Evolutionary conservation across 1,140 invertebrate genomes (phyloP), one percentile per base, ranked within the genome.

Genomic region (Macrobrachium nipponense): DNA sequence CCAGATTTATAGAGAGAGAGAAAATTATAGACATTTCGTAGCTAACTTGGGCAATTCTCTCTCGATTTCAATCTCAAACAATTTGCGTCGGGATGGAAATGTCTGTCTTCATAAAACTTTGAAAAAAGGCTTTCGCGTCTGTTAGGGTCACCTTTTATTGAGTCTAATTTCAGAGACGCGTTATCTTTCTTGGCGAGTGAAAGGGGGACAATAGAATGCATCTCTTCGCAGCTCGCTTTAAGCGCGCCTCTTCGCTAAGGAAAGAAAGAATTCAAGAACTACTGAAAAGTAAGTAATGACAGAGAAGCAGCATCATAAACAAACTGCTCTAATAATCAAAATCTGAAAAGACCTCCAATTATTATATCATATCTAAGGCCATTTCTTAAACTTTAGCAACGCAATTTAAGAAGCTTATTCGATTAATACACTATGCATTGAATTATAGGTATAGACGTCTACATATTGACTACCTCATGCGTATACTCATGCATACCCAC

Each of bases 41-140:
- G 72, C 72, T 73, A 73, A 73, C 72, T 73, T 73, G 51, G 72
- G 72, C 72, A 73, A 73, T 73, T 73, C 72, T 73, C 72, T 73
- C 27, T 73, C 72, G 72, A 44, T 73, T 73, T 73, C 72, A 73
- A 73, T 73, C 43, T 73, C 36, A 73, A 51, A 73, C 72, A 73
- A 73, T 73, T 73, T 73, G 72, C 72, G 72, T 73, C 27, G 72
- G 36, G 72, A 73, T 73, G 43, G n/a, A 51, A 15, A 44, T 73
- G 72, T 73, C 72, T 51, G 51, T 73, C 72, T 73, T 73, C 51
- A 73, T 73, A 73, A 44, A 73, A 44, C 36, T 73, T 73, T 44
- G 72, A 73, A 73, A 51, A 44, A 73, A 44, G 8, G 36, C 6
- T 43, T 44, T 51, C 12, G 36, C 51, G 43, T 44, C 72, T 73